These are phyloP conservation scores for Halcyon badia DNA, from an alignment of 2,797 vertebrate species.

Conservation along the genomic window DNA sequence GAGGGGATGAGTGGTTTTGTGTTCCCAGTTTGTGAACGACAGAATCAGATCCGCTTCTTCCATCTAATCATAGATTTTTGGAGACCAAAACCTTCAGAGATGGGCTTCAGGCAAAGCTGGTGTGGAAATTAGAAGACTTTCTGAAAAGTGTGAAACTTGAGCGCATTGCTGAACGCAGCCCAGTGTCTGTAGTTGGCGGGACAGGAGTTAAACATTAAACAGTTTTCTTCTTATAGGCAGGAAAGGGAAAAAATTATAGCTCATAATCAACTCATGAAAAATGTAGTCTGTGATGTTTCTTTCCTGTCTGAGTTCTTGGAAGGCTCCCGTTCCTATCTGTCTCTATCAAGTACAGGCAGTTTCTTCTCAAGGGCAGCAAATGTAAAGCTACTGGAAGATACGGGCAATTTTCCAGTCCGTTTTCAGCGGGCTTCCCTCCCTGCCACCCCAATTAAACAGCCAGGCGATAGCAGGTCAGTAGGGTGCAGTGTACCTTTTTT, in stretches of 20 bases:
- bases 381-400: conserved; percentile 41
- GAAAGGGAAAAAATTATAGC: background rate
- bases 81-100: background rate
- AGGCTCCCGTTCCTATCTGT: conserved; percentile 19
- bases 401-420: conserved; percentile 8
- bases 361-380: conserved; percentile 63
- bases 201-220: background rate
- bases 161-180: background rate
- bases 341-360: background rate
- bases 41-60: background rate
- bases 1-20: background rate
- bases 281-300: background rate
- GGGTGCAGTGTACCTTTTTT: background rate
- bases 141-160: background rate
- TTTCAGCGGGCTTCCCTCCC: conserved; percentile 30
- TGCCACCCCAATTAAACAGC: background rate
- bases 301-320: conserved; percentile 56
- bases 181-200: background rate
- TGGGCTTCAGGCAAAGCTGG: background rate
- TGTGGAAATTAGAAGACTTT: background rate
- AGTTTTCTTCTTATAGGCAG: background rate
- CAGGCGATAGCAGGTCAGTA: background rate
- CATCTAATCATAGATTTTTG: background rate
- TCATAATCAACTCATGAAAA: background rate
- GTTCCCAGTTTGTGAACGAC: background rate